Base-by-base conservation (phyloP, 2,113 vertebrate species). In the Acanthisitta chloris region DNA sequence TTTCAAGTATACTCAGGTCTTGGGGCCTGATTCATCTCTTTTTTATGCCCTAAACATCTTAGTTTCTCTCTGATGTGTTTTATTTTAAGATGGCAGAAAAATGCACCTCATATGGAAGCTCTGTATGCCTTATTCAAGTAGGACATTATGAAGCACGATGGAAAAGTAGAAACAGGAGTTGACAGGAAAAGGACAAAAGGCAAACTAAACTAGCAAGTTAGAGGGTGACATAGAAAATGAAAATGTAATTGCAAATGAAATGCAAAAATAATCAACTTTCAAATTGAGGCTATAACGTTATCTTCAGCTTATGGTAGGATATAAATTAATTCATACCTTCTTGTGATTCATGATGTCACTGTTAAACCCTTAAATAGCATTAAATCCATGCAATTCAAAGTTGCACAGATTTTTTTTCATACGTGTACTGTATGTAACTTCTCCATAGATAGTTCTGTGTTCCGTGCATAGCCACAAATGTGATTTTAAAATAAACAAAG, bases 301-400 rank as follows among this genome's bases (percentile, higher is more conserved):
- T 94, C 51, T 88, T 89, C 69, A 80, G 90, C 88, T 95, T 97
- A 91, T 82, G 29, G 70, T 89, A 81, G 91, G 77, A 83, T 86
- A 86, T 74, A 74, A 94, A 95, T 96, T 92, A 96, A 95, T 97
- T 97, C 96, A 67, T 92, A 96, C 81, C 65, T 97, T 93, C 94
- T 95, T 95, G 49, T 96, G 95, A 97, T 97, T 98, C 97, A 95
- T 97, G 88, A 81, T 97, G 96, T 97, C 97, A 96, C 95, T 86
- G 64, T 96, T 97, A 97, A 98, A 95, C 58, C 95, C 92, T 97
- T 96, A 90, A 97, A 95, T 96, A 95, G 86, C 85, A 96, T 97
- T 97, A 97, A 97, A 97, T 96, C 80, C 84, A 90, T 97, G 92
- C 84, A 97, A 97, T 97, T 97, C 94, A 89, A 80, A 88, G 81